Evolutionary conservation across 2,888 invertebrate genomes (phyloP), one percentile per base, ranked within the genome.

Genomic region (Drosophila neutralis): DNA sequence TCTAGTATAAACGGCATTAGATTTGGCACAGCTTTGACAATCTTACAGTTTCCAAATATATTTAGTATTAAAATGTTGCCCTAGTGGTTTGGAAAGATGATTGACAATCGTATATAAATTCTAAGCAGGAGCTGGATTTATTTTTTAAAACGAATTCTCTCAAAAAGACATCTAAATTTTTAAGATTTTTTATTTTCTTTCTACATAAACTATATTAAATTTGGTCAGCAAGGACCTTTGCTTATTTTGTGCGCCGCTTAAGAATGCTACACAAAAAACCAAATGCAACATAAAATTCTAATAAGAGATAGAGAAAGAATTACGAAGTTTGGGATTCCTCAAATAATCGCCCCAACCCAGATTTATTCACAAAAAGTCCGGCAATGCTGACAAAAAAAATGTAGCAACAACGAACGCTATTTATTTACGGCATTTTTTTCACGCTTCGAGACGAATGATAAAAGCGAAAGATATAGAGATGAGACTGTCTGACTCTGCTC

Each of bases 341-440:
- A 24, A 45, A 45, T 24, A 45, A 45, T 45, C 45, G 24, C 38
- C 15, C 4, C 24, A 45, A 1, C 24, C 24, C 45, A 45, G 45
- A 45, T 45, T 45, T 45, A 45, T 18, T 24, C n/a, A 48, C 35
- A 53, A 59, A 40, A 52, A 42, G 40, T 42, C 49, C 51, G 13
- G 49, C 75, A 67, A 76, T 33, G 38, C 58, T 60, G 52, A 69
- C 69, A 63, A 64, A 72, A 65, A 65, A 67, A 66, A 66, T 74
- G 63, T 66, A 56, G 52, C 65, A 65, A 48, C 45, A 64, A 73
- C 69, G 52, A 70, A 76, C 27, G 72, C 58, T 69, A 82, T 76
- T 81, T 81, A 81, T 80, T 80, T 77, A 77, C 80, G 80, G 71
- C 69, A 58, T 80, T 80, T 80, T 24, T 71, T 80, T 74, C 67